Conservation (phyloP, 2,888 invertebrate species). For the Eupithecia subumbrata region DNA sequence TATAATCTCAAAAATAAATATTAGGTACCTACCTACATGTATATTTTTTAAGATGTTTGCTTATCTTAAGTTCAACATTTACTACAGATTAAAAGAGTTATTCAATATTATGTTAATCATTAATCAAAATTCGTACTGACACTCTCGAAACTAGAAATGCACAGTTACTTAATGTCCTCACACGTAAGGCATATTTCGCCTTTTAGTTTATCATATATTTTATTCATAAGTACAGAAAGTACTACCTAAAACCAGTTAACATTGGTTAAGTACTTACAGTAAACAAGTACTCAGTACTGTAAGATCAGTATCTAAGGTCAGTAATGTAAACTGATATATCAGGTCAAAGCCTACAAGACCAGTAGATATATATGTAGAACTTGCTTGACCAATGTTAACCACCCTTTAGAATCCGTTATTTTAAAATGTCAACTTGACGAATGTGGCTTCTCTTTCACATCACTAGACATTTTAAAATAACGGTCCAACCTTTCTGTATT, state of each 20-base stretch:
- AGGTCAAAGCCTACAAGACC: background rate
- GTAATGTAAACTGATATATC: constrained; percentile 6
- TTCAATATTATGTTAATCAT: constrained; percentile 6
- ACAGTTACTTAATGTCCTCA: constrained; percentile 27
- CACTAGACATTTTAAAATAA: constrained; percentile 23
- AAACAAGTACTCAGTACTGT: no score
- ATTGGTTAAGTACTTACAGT: constrained; percentile 9
- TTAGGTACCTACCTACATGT: background rate
- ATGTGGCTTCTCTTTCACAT: background rate
- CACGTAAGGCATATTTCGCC: constrained; percentile 19
- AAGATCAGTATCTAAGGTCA: constrained; percentile 3
- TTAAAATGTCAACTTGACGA: constrained; percentile 25
- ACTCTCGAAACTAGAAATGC: constrained; percentile 40
- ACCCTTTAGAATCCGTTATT: constrained; percentile 13
- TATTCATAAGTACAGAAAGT: constrained; percentile 10
- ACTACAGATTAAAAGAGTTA: background rate
- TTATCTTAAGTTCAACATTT: constrained; percentile 10
- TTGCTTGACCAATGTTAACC: constrained; percentile 8
- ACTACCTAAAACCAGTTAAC: constrained; percentile 9
- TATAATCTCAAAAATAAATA: constrained; percentile 30
- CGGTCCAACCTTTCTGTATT: constrained; percentile 12
- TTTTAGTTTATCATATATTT: constrained; percentile 32
- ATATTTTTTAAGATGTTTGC: constrained; percentile 11
- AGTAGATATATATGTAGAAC: background rate
- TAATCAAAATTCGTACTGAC: constrained; percentile 10